A percentile compares a stretch with the other conserved stretches of the same genome.
phyloP scores from a whole-genome alignment of 2,797 vertebrate genomes.

The Echeneis naucrates region DNA sequence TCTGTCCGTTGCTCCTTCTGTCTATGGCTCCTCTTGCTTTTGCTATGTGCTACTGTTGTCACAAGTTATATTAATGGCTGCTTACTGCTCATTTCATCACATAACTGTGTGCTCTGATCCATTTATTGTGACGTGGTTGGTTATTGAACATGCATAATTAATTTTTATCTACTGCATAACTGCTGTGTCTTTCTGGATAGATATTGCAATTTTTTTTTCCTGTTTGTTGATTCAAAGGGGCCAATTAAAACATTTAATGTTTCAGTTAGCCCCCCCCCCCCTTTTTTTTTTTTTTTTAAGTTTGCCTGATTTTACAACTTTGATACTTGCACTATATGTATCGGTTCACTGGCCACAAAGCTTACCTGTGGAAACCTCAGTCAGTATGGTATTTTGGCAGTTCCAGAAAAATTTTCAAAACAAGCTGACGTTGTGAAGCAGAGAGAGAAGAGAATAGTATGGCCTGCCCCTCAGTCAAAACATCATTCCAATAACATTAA shows the following conservation, averaged over 20 bases:
- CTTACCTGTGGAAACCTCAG: too few relatives aligned
- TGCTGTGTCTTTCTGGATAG: conserved; percentile 12
- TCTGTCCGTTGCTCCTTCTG: too few relatives aligned
- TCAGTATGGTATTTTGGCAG: too few relatives aligned
- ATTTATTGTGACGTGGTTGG: conserved; percentile 6
- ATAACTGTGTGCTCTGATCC: conserved; percentile 5
- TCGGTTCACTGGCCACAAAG: not conserved
- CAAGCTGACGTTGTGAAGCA: too few relatives aligned
- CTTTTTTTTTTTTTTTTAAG: too few relatives aligned
- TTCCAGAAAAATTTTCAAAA: not conserved
- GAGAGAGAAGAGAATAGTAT: too few relatives aligned
- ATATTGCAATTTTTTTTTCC: not conserved
- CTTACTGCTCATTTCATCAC: not conserved
- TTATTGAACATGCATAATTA: conserved; percentile 13
- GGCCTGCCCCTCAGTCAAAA: not conserved
- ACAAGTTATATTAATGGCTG: not conserved
- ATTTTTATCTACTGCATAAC: conserved; percentile 15
- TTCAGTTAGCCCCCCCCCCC: too few relatives aligned
- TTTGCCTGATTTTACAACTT: not conserved
- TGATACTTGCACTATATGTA: not conserved
- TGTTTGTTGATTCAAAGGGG: too few relatives aligned
- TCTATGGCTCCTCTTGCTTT: not conserved
- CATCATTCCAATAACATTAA: not conserved
- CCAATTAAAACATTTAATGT: too few relatives aligned
- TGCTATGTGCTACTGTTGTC: not conserved